Base-by-base conservation (phyloP, 2,888 invertebrate species). In the Mycalesis mineus region DNA sequence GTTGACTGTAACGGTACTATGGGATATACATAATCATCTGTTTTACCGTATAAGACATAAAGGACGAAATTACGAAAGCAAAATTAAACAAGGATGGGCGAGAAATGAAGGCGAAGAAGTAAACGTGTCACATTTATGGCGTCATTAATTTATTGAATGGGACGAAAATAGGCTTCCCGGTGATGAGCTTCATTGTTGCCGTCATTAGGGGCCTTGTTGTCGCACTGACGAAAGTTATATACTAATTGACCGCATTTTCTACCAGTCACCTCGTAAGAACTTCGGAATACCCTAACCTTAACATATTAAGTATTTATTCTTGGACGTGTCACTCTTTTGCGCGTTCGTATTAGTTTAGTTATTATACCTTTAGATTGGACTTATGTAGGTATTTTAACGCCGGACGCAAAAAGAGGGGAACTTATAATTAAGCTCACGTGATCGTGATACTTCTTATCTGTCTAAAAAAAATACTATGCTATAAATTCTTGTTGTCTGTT, bases 121-220 rank as follows among this genome's bases (percentile, higher is more conserved):
- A 51, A 54, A 55, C 51, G 52, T 48, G 33, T 17, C 40, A 48
- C 58, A 52, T 55, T 61, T 58, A 58, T 55, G 51, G 51, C 39
- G 36, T 52, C 58, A 61, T 61, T 61, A 61, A 61, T 61, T 42
- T 61, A 58, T 58, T 37, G 60, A 58, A 55, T 55, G 58, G 39
- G 31, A 37, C 58, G 28, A 47, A 39, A 61, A 55, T 42, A 58
- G 47, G 33, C 51, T 41, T 37, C 33, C 58, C 50, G 31, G 14
- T 48, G 50, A 57, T 55, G 58, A 50, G 45, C 45, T 47, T 54
- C 55, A 61, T 61, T 61, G 60, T 55, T 51, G 17, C 51, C 48
- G 47, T 55, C 55, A 51, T 40, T 61, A 58, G 22, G 45, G 42
- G 55, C 17, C 45, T 9, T 7, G 47, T 37, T 31, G 47, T 31